Evolutionary conservation across 2,888 invertebrate species (phyloP).

Genomic region (Agonopterix subpropinquella): DNA sequence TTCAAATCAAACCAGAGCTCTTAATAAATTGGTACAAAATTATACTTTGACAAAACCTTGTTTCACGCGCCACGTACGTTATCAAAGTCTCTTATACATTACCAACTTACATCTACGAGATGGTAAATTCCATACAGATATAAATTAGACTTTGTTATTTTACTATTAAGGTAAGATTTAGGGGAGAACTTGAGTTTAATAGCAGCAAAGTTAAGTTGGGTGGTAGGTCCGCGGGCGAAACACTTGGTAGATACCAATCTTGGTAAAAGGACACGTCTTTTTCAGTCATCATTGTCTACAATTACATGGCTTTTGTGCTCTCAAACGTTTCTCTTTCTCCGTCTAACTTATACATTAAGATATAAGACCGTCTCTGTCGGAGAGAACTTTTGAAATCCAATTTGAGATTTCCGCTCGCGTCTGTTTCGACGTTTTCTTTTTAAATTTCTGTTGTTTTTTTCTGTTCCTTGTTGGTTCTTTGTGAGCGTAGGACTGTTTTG

Average conservation of each 20-base stretch:
- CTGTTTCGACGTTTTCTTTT: slow-evolving; percentile 38
- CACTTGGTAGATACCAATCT: slow-evolving; percentile 67
- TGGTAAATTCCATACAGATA: too few relatives aligned
- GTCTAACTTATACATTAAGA: slow-evolving; percentile 19
- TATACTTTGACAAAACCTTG: slow-evolving; percentile 69
- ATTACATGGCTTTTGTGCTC: slow-evolving; percentile 65
- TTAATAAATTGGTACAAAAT: slow-evolving; percentile 36
- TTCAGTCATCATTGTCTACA: slow-evolving; percentile 73
- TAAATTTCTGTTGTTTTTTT: slow-evolving; percentile 9
- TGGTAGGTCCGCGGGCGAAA: slow-evolving; percentile 54
- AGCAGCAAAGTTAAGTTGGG: slow-evolving; percentile 22
- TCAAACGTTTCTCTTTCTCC: slow-evolving; percentile 31
- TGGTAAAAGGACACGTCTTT: slow-evolving; percentile 72
- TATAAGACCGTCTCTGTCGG: slow-evolving; percentile 29
- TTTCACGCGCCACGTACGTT: slow-evolving; percentile 65
- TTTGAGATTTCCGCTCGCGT: slow-evolving; percentile 56
- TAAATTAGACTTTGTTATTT: too few relatives aligned
- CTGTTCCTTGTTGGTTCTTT: slow-evolving; percentile 11
- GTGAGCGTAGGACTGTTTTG: slow-evolving; percentile 15
- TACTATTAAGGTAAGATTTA: neutral
- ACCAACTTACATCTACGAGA: slow-evolving; percentile 22
- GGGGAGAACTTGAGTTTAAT: neutral
- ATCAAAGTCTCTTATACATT: slow-evolving; percentile 55
- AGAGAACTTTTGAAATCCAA: slow-evolving; percentile 49
- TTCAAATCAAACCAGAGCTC: slow-evolving; percentile 19